These are phyloP conservation scores for Camelus bactrianus DNA, from an alignment of 2,113 vertebrate genomes.

Conservation along the genomic window DNA sequence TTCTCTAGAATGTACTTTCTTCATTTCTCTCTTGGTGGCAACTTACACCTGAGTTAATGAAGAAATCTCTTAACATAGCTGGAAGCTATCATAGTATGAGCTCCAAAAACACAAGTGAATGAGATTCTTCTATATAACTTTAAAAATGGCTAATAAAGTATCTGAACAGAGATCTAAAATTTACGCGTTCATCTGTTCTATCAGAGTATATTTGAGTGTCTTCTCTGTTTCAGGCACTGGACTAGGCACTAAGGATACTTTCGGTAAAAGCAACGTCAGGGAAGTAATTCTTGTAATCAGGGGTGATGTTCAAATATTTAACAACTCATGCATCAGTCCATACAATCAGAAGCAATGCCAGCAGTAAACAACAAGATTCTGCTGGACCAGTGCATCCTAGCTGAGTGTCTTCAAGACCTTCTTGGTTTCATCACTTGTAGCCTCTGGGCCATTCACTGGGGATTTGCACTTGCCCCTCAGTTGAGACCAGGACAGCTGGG, in stretches of 20 bases:
- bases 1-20: slow-evolving; percentile 14
- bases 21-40: neutral
- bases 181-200: neutral
- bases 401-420: neutral
- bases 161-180: slow-evolving; percentile 7
- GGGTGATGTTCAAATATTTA: neutral
- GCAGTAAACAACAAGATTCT: neutral
- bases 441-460: neutral
- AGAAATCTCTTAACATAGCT: slow-evolving; percentile 11
- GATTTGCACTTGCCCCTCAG: neutral
- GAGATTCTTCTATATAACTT: neutral
- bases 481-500: neutral
- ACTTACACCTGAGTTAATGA: slow-evolving; percentile 15
- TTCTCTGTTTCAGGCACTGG: neutral
- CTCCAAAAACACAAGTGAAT: slow-evolving; percentile 30
- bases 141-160: neutral
- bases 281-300: neutral
- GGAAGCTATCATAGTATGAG: neutral
- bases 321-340: neutral
- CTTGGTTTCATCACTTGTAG: neutral
- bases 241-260: neutral
- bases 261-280: neutral
- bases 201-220: neutral
- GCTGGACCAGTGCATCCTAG: too few species aligned
- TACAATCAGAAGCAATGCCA: neutral